Base-by-base conservation (phyloP, 2,888 invertebrate species). In the Thecocarcelia acutangulata region DNA sequence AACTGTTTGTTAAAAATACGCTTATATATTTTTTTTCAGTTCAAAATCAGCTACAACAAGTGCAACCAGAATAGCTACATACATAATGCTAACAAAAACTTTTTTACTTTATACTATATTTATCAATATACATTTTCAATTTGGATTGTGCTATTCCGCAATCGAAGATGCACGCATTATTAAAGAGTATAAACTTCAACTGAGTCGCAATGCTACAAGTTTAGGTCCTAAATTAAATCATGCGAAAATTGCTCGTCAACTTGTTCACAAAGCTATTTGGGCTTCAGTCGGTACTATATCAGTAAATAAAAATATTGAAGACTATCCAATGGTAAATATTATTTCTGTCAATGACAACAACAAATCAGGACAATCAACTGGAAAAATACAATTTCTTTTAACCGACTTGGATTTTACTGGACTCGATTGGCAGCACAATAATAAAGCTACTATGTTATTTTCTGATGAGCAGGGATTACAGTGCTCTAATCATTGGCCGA, bases 351-450 rank as follows among this genome's bases (percentile, higher is more conserved):
- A 90, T 44, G 91, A 91, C 69, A 89, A 87, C 48, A 85, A 84
- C 56, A 75, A 17, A 4, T 66, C 75, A 9, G 87, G 80, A 0
- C 66, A 80, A 15, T 90, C 91, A 0, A 89, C 91, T 6, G 91
- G 91, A 13, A 74, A 78, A 4, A 89, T 91, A 83, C 90, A 86
- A 37, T 91, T 91, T 63, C 74, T 90, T 75, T 84, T 91, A 28
- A 90, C 90, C 3, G 88, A 89, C 82, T 83, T 91, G 80, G 91
- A 91, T 83, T 91, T 90, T 80, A 91, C 91, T 11, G 91, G 90
- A 0, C 86, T 86, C 42, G 91, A 91, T 81, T 89, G 88, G 87
- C 84, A 87, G 66, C 84, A 83, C 13, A 84, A 87, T 11, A 91
- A 91, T 77, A 88, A 88, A 70, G 87, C 89, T 6, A 90, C 90